Conservation (phyloP, 2,888 invertebrate species). For the Arrhopalites spinosus region DNA sequence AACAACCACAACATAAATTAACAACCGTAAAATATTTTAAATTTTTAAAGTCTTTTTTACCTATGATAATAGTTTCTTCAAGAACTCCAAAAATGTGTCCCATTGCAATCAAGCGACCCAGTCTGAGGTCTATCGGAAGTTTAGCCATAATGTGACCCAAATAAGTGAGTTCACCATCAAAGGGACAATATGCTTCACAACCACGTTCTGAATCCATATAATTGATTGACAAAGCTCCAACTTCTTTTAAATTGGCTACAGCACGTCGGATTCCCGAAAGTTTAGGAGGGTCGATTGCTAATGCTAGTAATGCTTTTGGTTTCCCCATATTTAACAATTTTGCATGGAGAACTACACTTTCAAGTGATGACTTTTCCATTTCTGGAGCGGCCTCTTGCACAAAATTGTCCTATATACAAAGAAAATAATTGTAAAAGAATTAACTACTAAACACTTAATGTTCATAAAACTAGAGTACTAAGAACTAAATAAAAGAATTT, state of each 20-base stretch:
- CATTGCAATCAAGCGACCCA: constrained; percentile 78
- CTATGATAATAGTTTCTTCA: constrained; percentile 84
- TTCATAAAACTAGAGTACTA: no score
- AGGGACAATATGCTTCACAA: constrained; percentile 57
- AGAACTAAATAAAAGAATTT: no score
- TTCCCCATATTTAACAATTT: constrained; percentile 79
- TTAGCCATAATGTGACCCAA: constrained; percentile 81
- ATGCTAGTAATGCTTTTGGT: constrained; percentile 77
- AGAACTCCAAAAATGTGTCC: constrained; percentile 85
- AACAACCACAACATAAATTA: background rate
- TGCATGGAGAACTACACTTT: constrained; percentile 75
- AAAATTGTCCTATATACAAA: constrained; percentile 37
- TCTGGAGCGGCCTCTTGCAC: constrained; percentile 69
- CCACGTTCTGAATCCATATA: constrained; percentile 54
- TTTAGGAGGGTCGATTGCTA: constrained; percentile 86
- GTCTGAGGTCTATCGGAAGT: constrained; percentile 79
- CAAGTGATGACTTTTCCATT: constrained; percentile 80
- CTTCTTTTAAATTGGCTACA: constrained; percentile 82
- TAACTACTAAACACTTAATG: background rate
- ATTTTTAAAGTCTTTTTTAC: constrained; percentile 57
- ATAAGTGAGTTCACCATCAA: constrained; percentile 88
- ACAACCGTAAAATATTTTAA: constrained; percentile 5
- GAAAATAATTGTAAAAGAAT: background rate
- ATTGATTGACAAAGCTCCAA: constrained; percentile 66
- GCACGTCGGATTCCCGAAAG: constrained; percentile 79